Base-by-base conservation (phyloP, 2,113 vertebrate species). In the Xiphophorus couchianus region DNA sequence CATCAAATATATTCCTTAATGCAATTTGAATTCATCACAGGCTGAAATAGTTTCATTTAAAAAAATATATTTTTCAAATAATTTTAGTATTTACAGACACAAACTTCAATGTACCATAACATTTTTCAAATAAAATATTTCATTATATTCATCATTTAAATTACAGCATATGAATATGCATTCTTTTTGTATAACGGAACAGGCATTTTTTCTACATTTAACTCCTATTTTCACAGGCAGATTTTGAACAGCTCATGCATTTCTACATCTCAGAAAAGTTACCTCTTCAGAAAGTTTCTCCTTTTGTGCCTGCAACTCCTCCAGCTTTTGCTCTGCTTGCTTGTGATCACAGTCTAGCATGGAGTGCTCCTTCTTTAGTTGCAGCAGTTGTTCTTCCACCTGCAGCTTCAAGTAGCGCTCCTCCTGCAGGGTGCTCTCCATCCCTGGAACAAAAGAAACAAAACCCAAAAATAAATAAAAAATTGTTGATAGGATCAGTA, bases 301-400 rank as follows among this genome's bases (percentile, higher is more conserved):
- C 84, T 97, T 99, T 58, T 96, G 95, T 4, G 89, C 87, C 22
- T 95, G 93, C 58, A 98, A 92, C 80, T 98, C 96, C 0, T 96
- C 95, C 77, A 97, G 89, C 78, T 94, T 96, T 83, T 97, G 93
- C 71, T 95, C 96, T 0, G 94, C 94, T 88, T 98, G 97, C 77
- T 97, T 99, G 89, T 96, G 95, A 87, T 99, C 97, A 31, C 96
- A 97, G 91, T 98, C 97, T 83, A 98, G 86, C 90, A 97, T 93
- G 9, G 96, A 99, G 84, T 96, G 94, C 37, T 94, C 95, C 80
- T 98, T 99, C 93, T 98, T 96, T 31, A 96, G 92, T 82, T 97
- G 96, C 86, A 99, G 86, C 82, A 99, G 82, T n/a, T 91, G 88
- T 72, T 94, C 95, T 90, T 99, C 98, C 79, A 98, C 93, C 91